A percentile compares a stretch with the other conserved stretches of the same genome.
These are phyloP conservation scores for Cylloceria caligata DNA, from an alignment of 2,888 invertebrate species.

Conservation along the genomic window DNA sequence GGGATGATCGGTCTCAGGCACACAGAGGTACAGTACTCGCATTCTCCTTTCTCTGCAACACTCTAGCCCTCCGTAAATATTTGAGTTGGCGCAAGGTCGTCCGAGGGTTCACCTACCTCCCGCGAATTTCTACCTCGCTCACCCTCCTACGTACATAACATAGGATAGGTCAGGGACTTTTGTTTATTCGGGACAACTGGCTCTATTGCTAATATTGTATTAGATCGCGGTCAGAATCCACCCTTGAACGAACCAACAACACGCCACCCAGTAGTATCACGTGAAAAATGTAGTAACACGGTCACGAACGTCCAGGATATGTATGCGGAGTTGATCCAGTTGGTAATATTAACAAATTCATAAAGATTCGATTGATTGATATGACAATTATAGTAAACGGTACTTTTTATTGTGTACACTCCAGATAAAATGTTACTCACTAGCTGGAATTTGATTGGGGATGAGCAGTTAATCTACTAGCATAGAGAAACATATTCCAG, in stretches of 20 bases:
- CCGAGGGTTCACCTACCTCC: slow-evolving; percentile 31
- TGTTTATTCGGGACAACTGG: slow-evolving; percentile 67
- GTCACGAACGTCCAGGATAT: not conserved
- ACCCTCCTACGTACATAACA: not conserved
- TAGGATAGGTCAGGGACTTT: slow-evolving; percentile 49
- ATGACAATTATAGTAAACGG: not conserved
- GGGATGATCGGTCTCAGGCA: slow-evolving; percentile 49
- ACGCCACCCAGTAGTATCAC: not conserved
- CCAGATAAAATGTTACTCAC: not conserved
- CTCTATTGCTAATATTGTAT: slow-evolving; percentile 55
- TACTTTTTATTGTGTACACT: not conserved
- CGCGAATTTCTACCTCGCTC: slow-evolving; percentile 3
- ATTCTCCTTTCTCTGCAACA: not conserved
- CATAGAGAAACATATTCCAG: too few relatives aligned
- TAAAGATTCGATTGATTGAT: not conserved
- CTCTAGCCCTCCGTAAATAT: slow-evolving; percentile 55
- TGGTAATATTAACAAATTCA: not conserved
- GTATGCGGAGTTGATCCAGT: not conserved
- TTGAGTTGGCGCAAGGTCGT: slow-evolving; percentile 62
- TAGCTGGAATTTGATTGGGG: not conserved
- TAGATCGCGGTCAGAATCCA: slow-evolving; percentile 38
- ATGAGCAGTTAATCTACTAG: too few relatives aligned
- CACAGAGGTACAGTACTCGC: slow-evolving; percentile 16
- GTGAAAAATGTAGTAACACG: slow-evolving; percentile 7
- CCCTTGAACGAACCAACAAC: not conserved